These are phyloP conservation scores for Macrophya annulata DNA, from an alignment of 2,888 invertebrate species.

Conservation along the genomic window DNA sequence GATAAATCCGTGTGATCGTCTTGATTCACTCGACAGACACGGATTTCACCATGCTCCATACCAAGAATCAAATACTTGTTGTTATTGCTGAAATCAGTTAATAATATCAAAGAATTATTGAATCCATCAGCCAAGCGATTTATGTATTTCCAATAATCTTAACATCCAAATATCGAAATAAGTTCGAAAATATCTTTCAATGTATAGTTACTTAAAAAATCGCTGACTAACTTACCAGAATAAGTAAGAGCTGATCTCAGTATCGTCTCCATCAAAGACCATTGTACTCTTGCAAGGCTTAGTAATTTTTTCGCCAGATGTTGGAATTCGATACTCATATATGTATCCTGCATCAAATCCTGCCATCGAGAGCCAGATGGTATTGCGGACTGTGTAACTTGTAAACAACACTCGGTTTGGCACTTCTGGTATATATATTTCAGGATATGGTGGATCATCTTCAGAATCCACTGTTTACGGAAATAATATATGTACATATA, in stretches of 20 bases:
- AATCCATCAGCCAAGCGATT: constrained; percentile 46
- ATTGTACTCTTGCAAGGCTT: constrained; percentile 72
- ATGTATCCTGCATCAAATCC: constrained; percentile 87
- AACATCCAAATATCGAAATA: neutral
- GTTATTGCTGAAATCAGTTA: constrained; percentile 77
- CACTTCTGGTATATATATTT: constrained; percentile 81
- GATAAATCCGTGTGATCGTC: constrained; percentile 81
- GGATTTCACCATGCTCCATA: constrained; percentile 83
- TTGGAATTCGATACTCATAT: constrained; percentile 81
- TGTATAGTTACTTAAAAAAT: neutral
- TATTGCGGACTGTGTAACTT: constrained; percentile 80
- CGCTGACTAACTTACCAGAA: constrained; percentile 79
- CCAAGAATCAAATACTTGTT: constrained; percentile 82
- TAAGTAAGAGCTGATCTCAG: constrained; percentile 82
- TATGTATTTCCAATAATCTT: constrained; percentile 33
- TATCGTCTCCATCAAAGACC: constrained; percentile 82
- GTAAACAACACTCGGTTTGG: constrained; percentile 84
- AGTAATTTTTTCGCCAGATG: constrained; percentile 25
- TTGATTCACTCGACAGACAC: constrained; percentile 81
- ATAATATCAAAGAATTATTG: neutral
- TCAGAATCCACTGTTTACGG: constrained; percentile 81
- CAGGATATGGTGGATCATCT: constrained; percentile 80
- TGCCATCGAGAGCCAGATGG: constrained; percentile 84
- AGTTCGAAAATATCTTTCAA: neutral
- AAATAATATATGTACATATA: constrained; percentile 38